Evolutionary conservation across 2,113 vertebrate species (phyloP), one percentile per base, ranked within the genome.

Genomic region (Rhea americana): DNA sequence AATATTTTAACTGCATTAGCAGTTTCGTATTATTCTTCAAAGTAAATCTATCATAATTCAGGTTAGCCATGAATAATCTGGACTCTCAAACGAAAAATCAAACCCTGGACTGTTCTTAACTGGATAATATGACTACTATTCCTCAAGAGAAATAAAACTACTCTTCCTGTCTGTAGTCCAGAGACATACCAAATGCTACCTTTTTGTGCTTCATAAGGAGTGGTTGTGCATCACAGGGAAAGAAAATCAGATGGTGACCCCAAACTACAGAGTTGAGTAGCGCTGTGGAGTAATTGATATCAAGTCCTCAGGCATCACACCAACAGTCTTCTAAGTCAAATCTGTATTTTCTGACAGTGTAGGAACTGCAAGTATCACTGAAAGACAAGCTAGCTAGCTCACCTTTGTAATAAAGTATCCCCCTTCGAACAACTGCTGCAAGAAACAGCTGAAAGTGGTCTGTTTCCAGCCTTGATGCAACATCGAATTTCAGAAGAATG

Each of bases 1-100:
- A 88, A 41, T 84, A 72, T 88, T 94, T 83, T 76, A 93, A 92
- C 81, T 92, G 17, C 73, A 91, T 83, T 76, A 85, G 65, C 32
- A 85, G 43, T 61, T 95, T 85, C 47, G 8, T 56, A 78, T 61
- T 74, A 56, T 81, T 94, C 79, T 91, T 93, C 65, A 14, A 59
- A 89, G 41, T 25, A 83, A 85, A 87, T 59, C 12, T 85, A 77
- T 89, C 63, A 59, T 73, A 91, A 71, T 56, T 91, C 28, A 65
- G 35, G 25, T 56, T 77, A 83, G 39, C 51, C 51, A 48, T 47
- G 35, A 93, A 91, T 78, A 85, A 81, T 89, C 85, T 86, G 70
- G 10, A 72, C 91, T 91, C 73, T 77, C 47, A 76, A 87, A 74
- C 56, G 47, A 77, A 94, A 95, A 90, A n/a, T 45, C 37, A 75